Conservation (phyloP, 1,140 invertebrate species). For the Riptortus pedestris region DNA sequence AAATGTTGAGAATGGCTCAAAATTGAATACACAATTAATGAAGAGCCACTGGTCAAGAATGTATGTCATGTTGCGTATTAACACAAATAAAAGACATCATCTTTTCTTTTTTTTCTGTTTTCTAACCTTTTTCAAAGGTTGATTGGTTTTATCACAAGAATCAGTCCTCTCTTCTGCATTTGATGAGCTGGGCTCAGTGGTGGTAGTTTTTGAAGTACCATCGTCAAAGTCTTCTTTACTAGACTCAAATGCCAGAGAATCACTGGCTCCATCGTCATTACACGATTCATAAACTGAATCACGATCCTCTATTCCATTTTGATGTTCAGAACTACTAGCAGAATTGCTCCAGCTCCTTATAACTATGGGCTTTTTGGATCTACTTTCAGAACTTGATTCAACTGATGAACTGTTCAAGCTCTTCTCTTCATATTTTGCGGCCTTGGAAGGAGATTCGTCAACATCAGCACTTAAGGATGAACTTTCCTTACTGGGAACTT, state of each 20-base stretch:
- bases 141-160: constrained; percentile 27
- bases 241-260: constrained; percentile 16
- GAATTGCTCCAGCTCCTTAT: neutral
- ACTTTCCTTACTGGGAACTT: neutral
- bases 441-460: neutral
- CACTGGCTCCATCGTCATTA: constrained; percentile 26
- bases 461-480: neutral
- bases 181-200: constrained; percentile 12
- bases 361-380: neutral
- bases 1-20: too few species aligned
- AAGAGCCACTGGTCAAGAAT: too few species aligned
- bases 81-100: constrained; percentile 23
- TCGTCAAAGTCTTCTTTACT: constrained; percentile 20
- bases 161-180: constrained; percentile 28
- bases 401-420: constrained; percentile 20
- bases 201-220: neutral
- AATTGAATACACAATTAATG: too few species aligned
- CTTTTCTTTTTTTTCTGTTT: constrained; percentile 31
- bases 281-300: constrained; percentile 32
- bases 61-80: too few species aligned
- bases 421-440: neutral
- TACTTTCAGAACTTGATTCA: neutral
- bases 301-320: constrained; percentile 24
- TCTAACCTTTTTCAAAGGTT: constrained; percentile 25
- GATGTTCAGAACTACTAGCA: constrained; percentile 13